These are phyloP conservation scores for Silurus glanis DNA, from an alignment of 2,113 vertebrate species.

Conservation along the genomic window DNA sequence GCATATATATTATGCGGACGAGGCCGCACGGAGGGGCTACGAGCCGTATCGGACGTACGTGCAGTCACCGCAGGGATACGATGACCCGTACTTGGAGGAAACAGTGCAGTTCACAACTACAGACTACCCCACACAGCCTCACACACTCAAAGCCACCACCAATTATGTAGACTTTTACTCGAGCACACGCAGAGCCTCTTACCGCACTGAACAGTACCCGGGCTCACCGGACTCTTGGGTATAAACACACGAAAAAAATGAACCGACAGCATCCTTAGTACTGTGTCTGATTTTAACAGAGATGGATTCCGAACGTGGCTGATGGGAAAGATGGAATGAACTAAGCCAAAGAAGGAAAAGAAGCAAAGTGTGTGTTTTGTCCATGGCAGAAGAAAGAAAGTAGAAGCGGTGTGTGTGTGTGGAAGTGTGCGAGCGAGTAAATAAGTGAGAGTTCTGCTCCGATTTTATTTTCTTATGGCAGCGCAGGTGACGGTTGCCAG, in stretches of 20 bases:
- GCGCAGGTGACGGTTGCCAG: conserved; percentile 80
- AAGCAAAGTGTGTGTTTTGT: conserved; percentile 37
- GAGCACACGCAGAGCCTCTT: conserved; percentile 88
- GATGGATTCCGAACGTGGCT: conserved; percentile 16
- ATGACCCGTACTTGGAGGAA: conserved; percentile 89
- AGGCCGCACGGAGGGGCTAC: conserved; percentile 84
- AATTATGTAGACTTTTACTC: conserved; percentile 99
- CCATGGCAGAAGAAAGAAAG: conserved; percentile 18
- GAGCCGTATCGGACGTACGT: conserved; percentile 90
- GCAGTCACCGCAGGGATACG: conserved; percentile 90
- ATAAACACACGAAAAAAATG: conserved; percentile 64
- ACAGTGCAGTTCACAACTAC: conserved; percentile 84
- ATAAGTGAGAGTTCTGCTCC: conserved; percentile 9
- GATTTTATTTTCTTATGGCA: conserved; percentile 57
- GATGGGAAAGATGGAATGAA: conserved; percentile 13
- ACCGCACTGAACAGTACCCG: conserved; percentile 92
- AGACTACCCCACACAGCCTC: conserved; percentile 83
- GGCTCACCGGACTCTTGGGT: conserved; percentile 98
- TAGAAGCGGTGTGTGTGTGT: background rate
- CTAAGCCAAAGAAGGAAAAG: conserved; percentile 33
- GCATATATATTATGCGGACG: conserved; percentile 87
- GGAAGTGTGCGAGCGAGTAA: background rate
- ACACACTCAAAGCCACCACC: conserved; percentile 89
- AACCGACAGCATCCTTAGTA: background rate
- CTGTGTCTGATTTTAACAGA: conserved; percentile 2